Base-by-base conservation (phyloP, 2,797 vertebrate genomes). In the Sebastes taczanowskii region DNA sequence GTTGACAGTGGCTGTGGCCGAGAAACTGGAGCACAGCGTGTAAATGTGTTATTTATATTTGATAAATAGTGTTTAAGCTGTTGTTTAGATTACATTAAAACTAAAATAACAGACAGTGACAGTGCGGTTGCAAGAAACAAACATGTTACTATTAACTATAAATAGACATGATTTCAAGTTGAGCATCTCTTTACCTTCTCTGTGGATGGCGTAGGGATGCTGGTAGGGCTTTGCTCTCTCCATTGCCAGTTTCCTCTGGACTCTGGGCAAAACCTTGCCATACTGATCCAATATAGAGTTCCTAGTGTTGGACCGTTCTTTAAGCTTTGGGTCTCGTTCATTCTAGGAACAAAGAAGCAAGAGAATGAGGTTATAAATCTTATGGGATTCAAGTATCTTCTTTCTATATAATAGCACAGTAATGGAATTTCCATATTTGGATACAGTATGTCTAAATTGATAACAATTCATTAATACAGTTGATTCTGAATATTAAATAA, bases 261-360 rank as follows among this genome's bases (percentile, higher is more conserved):
- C 95, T 89, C 95, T 95, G 30, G 98, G 98, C 61, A 99, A 95
- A 83, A 98, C 94, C 83, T 98, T 99, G 10, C 94, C 92, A 71
- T 97, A 98, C 0, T 97, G 97, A 16, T 97, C 97, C 87, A 99
- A 76, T 25, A 99, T 96, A 20, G 97, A 95, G 93, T 99, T 99
- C 87, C 98, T 97, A 27, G 94, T 95, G 90, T 95, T 94, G 25
- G 96, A 95, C 86, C 97, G 94, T 63, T 98, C 97, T 90, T 96
- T 96, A 77, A 97, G 92, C 80, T 91, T 96, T 88, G 97, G 96
- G 89, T 99, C 97, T 68, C 94, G 89, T 83, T 98, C 97, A 62
- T 95, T 96, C 98, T 99, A 87, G 30, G 11, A 89, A 91, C 0
- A 78, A 52, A 76, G 16, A 30, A 58, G 7, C 11, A 74, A 69